Conservation (phyloP, 2,888 invertebrate species). For the Morpho deidamia region DNA sequence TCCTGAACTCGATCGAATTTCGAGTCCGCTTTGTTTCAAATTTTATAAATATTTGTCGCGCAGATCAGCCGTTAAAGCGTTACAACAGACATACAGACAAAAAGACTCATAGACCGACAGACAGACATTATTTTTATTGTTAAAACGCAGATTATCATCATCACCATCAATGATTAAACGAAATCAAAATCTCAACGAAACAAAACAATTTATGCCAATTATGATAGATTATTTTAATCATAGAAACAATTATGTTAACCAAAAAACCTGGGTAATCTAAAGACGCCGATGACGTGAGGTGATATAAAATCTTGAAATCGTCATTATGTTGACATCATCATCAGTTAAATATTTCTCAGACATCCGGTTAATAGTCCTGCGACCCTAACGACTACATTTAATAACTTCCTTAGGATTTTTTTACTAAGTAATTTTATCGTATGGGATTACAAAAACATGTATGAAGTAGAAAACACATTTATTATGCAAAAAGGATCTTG, state of each 20-base stretch:
- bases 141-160: background rate
- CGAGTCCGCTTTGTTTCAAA: no score
- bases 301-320: slow-evolving; percentile 37
- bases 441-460: no score
- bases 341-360: slow-evolving; percentile 38
- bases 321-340: slow-evolving; percentile 69
- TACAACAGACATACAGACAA: background rate
- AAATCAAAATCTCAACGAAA: slow-evolving; percentile 6
- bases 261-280: slow-evolving; percentile 18
- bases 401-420: no score
- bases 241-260: slow-evolving; percentile 14
- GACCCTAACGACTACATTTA: background rate
- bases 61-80: no score
- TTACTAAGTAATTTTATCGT: no score
- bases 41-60: no score
- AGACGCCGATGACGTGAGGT: slow-evolving; percentile 12
- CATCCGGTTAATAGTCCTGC: slow-evolving; percentile 54
- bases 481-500: no score
- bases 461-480: no score
- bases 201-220: slow-evolving; percentile 17
- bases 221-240: slow-evolving; percentile 19
- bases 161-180: slow-evolving; percentile 7
- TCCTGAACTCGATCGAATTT: no score
- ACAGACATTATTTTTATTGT: background rate
- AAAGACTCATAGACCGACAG: no score